These are phyloP conservation scores for Oreochromis aureus DNA, from an alignment of 2,113 vertebrate species.

Conservation along the genomic window DNA sequence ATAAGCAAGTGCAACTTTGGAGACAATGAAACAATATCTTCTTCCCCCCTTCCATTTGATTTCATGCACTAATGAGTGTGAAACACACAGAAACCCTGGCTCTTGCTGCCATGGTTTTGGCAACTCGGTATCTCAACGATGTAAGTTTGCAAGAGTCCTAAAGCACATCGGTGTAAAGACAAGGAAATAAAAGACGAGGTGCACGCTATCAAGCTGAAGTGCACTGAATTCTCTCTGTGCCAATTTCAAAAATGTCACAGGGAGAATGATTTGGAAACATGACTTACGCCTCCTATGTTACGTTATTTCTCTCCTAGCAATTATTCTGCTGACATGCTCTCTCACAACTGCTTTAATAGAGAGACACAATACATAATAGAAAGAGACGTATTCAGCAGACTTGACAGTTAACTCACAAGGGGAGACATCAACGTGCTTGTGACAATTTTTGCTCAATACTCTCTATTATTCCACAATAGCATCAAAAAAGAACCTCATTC, in stretches of 20 bases:
- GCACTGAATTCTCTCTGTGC: slow-evolving; percentile 34
- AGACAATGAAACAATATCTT: slow-evolving; percentile 37
- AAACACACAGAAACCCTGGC: slow-evolving; percentile 19
- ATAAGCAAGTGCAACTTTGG: slow-evolving; percentile 39
- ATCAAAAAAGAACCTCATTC: slow-evolving; percentile 16
- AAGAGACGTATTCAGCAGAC: slow-evolving; percentile 49
- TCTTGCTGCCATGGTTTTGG: slow-evolving; percentile 7
- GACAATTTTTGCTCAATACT: slow-evolving; percentile 50
- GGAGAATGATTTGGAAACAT: slow-evolving; percentile 47
- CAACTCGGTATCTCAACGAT: slow-evolving; percentile 24
- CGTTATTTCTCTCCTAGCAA: slow-evolving; percentile 57
- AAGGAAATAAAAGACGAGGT: slow-evolving; percentile 20
- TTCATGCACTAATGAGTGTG: slow-evolving; percentile 59
- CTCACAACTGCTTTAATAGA: slow-evolving; percentile 56
- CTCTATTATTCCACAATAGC: slow-evolving; percentile 41
- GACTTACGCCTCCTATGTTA: slow-evolving; percentile 46
- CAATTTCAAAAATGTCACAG: slow-evolving; percentile 57
- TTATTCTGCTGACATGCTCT: slow-evolving; percentile 53
- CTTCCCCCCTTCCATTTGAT: slow-evolving; percentile 34
- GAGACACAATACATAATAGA: slow-evolving; percentile 45
- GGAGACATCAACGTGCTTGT: slow-evolving; percentile 46
- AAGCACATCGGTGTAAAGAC: neutral
- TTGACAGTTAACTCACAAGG: slow-evolving; percentile 58
- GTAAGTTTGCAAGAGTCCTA: slow-evolving; percentile 5
- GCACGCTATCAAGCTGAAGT: slow-evolving; percentile 15